Evolutionary conservation across 2,888 invertebrate species (phyloP).

Genomic region (Myopa testacea): DNA sequence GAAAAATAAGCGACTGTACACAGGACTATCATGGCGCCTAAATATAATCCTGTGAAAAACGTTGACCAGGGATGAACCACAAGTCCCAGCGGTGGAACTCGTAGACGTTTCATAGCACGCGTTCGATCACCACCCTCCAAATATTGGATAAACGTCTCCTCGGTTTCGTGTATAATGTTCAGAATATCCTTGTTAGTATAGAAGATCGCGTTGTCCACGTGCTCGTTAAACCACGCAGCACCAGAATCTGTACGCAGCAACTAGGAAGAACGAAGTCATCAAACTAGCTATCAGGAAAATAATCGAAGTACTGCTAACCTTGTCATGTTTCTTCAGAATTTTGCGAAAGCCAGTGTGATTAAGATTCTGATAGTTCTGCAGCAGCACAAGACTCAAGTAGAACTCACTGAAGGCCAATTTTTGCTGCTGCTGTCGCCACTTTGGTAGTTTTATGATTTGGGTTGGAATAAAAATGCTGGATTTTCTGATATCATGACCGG

Average conservation of each 20-base stretch:
- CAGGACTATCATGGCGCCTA: constrained; percentile 90
- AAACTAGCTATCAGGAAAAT: background rate
- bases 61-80: constrained; percentile 92
- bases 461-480: background rate
- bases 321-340: constrained; percentile 98
- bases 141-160: constrained; percentile 83
- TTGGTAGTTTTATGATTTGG: constrained; percentile 10
- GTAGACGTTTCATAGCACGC: constrained; percentile 94
- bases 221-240: constrained; percentile 88
- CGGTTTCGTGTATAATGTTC: constrained; percentile 80
- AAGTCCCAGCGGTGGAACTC: constrained; percentile 96
- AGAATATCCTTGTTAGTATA: constrained; percentile 95
- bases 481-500: background rate
- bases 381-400: constrained; percentile 91
- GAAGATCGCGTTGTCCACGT: constrained; percentile 88
- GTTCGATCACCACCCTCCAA: constrained; percentile 91
- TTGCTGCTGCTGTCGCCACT: constrained; percentile 48
- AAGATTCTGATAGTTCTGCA: constrained; percentile 97
- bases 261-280: constrained; percentile 67
- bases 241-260: constrained; percentile 84
- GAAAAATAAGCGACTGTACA: constrained; percentile 84
- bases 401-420: constrained; percentile 98
- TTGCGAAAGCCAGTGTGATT: constrained; percentile 98
- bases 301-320: constrained; percentile 71
- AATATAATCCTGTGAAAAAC: constrained; percentile 92